These are phyloP conservation scores for Metallyticus violacea DNA, from an alignment of 2,888 invertebrate genomes.

Conservation along the genomic window DNA sequence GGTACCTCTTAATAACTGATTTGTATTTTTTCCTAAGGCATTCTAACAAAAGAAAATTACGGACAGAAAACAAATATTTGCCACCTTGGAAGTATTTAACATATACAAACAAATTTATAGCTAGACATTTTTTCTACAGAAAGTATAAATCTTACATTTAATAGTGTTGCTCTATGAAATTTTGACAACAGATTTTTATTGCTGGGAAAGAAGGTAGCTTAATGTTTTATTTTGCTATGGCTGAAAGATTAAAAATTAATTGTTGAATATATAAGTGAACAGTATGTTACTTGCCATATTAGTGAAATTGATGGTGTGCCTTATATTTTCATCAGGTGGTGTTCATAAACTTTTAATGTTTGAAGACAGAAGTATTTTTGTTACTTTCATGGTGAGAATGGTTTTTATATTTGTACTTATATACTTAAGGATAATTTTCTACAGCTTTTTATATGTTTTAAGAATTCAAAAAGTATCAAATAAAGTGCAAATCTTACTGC, in stretches of 20 bases:
- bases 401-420: slow-evolving; percentile 12
- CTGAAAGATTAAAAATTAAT: not conserved
- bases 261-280: not conserved
- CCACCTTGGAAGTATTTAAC: no score
- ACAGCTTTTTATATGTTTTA: slow-evolving; percentile 5
- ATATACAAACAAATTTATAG: no score
- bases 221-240: not conserved
- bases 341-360: not conserved
- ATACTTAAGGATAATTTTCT: slow-evolving; percentile 17
- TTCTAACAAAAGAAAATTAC: no score
- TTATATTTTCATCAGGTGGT: not conserved
- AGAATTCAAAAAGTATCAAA: not conserved
- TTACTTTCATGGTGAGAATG: slow-evolving; percentile 22
- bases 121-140: not conserved
- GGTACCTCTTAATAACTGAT: no score
- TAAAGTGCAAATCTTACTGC: not conserved
- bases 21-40: no score
- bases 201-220: not conserved
- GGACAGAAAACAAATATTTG: no score
- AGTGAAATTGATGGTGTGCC: not conserved
- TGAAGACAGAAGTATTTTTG: slow-evolving; percentile 10
- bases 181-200: not conserved
- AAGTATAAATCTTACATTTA: not conserved
- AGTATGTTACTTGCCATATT: not conserved
- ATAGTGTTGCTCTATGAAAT: not conserved